These are phyloP conservation scores for Psittacus erithacus DNA, from an alignment of 2,113 vertebrate species.

Conservation along the genomic window DNA sequence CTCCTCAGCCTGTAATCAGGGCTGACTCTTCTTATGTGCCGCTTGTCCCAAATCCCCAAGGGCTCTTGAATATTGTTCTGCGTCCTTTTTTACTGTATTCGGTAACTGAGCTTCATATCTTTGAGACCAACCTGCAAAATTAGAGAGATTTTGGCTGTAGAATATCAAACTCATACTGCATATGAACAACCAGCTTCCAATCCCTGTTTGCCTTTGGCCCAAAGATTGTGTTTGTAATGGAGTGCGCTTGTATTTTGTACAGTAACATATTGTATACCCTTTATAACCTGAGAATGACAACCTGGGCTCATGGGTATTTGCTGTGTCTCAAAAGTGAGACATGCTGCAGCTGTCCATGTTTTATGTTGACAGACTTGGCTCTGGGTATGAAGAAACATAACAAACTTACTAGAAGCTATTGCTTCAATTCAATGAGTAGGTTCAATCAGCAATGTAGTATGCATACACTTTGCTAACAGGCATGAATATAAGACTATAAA, in stretches of 20 bases:
- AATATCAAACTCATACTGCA: background rate
- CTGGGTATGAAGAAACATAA: background rate
- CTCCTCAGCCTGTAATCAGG: background rate
- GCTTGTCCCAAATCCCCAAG: background rate
- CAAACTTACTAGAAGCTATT: background rate
- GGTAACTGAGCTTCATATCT: background rate
- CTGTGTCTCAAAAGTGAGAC: background rate
- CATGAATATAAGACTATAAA: background rate
- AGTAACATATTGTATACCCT: background rate
- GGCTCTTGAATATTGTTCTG: background rate
- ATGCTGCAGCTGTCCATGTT: background rate
- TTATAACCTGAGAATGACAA: background rate
- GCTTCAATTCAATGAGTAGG: background rate
- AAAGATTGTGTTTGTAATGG: background rate
- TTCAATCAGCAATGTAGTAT: background rate
- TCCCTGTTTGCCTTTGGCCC: background rate
- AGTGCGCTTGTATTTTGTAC: background rate
- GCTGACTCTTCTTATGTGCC: background rate
- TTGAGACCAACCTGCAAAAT: background rate
- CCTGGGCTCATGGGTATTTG: background rate
- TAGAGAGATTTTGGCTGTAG: background rate
- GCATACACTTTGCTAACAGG: background rate
- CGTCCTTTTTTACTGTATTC: background rate
- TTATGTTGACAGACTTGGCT: background rate
- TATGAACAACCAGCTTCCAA: background rate